phyloP scores from a whole-genome alignment of 2,888 invertebrate genomes.

The Tiphia femorata region DNA sequence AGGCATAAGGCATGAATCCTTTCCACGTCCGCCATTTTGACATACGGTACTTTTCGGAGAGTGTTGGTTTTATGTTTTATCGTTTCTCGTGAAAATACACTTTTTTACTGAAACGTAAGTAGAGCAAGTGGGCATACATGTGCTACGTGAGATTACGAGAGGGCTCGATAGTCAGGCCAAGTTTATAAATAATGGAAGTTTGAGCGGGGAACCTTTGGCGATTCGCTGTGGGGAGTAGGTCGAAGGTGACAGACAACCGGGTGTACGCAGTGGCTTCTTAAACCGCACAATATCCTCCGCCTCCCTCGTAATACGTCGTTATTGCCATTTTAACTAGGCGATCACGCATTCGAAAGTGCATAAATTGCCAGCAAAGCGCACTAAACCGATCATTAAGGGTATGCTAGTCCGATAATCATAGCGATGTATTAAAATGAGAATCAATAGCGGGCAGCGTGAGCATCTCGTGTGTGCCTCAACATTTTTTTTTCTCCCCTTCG shows the following conservation, averaged over 20 bases:
- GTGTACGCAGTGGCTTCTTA: conserved; percentile 58
- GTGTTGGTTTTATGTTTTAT: conserved; percentile 79
- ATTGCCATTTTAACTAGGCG: conserved; percentile 42
- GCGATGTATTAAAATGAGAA: conserved; percentile 55
- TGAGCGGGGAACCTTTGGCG: conserved; percentile 43
- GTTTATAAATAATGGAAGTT: conserved; percentile 39
- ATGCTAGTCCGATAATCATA: conserved; percentile 46
- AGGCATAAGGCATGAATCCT: conserved; percentile 81
- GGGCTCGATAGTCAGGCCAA: conserved; percentile 28
- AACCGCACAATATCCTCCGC: conserved; percentile 44
- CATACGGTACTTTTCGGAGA: conserved; percentile 80
- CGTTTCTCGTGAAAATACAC: conserved; percentile 74
- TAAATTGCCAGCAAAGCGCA: conserved; percentile 39
- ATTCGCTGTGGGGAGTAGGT: conserved; percentile 61
- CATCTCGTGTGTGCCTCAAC: conserved; percentile 48
- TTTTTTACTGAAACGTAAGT: conserved; percentile 70
- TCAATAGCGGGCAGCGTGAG: conserved; percentile 60
- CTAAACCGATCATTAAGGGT: conserved; percentile 42
- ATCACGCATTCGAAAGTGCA: conserved; percentile 40
- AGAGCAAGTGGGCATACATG: conserved; percentile 46
- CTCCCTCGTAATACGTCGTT: conserved; percentile 38
- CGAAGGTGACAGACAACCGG: conserved; percentile 65
- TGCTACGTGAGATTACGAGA: conserved; percentile 32
- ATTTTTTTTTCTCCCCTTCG: conserved; percentile 18
- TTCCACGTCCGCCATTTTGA: conserved; percentile 89